These are phyloP conservation scores for Lates japonicus DNA, from an alignment of 2,797 vertebrate genomes.

Conservation along the genomic window DNA sequence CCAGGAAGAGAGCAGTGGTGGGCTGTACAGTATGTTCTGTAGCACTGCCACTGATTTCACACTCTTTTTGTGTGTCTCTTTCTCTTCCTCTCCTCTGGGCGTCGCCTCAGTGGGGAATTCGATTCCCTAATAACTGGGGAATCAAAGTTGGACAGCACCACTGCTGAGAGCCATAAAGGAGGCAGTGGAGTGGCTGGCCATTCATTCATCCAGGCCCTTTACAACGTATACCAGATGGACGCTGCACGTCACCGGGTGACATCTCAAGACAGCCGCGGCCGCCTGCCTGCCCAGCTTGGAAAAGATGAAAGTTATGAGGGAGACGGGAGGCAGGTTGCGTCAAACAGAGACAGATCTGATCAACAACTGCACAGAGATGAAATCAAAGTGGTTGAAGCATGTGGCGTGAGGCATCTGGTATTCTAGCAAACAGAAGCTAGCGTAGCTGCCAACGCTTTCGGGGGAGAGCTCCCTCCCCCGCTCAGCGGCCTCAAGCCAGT, in stretches of 20 bases:
- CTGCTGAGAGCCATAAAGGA: constrained; percentile 82
- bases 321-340: constrained; percentile 82
- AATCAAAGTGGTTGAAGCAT: constrained; percentile 86
- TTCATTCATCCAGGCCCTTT: constrained; percentile 77
- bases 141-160: constrained; percentile 85
- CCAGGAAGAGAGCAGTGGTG: constrained; percentile 79
- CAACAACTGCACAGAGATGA: constrained; percentile 83
- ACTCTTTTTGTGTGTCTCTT: constrained; percentile 80
- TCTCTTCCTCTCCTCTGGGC: constrained; percentile 80
- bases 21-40: constrained; percentile 76
- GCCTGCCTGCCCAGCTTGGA: constrained; percentile 66
- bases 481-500: constrained; percentile 67
- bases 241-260: constrained; percentile 79
- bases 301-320: constrained; percentile 81
- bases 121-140: constrained; percentile 85
- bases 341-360: constrained; percentile 83
- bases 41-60: constrained; percentile 80
- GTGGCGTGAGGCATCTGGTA: constrained; percentile 83
- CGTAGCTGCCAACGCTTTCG: constrained; percentile 71
- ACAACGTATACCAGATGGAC: constrained; percentile 84
- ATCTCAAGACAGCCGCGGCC: constrained; percentile 79
- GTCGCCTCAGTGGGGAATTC: constrained; percentile 79
- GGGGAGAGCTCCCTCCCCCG: constrained; percentile 68
- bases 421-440: constrained; percentile 81
- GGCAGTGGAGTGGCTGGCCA: constrained; percentile 80